Conservation (phyloP, 2,888 invertebrate species). For the Drosophila algonquin region DNA sequence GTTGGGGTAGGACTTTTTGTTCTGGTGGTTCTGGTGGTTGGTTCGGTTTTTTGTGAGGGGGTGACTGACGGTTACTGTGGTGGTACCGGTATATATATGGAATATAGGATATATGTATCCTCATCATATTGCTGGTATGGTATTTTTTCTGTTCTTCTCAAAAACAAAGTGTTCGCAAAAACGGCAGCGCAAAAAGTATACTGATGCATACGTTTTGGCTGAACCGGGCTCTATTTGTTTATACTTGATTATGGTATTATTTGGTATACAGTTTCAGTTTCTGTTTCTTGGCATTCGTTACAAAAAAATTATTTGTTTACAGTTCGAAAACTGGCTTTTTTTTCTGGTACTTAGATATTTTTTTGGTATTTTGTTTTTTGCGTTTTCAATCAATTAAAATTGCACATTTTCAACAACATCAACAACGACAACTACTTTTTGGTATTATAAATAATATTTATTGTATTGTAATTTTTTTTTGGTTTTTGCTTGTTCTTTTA, state of each 20-base stretch:
- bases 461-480: conserved; percentile 64
- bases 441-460: conserved; percentile 74
- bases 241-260: conserved; percentile 51
- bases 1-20: conserved; percentile 6
- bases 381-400: conserved; percentile 78
- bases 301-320: conserved; percentile 56
- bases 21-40: conserved; percentile 34
- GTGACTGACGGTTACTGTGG: conserved; percentile 25
- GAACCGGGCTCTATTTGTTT: conserved; percentile 47
- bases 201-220: conserved; percentile 53
- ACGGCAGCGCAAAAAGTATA: conserved; percentile 58
- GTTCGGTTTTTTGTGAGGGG: conserved; percentile 44
- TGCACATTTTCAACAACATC: conserved; percentile 83
- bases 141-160: conserved; percentile 38
- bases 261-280: conserved; percentile 57
- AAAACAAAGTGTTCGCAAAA: conserved; percentile 68
- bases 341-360: conserved; percentile 27
- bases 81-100: not conserved
- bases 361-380: conserved; percentile 46
- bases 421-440: conserved; percentile 83
- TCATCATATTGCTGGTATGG: conserved; percentile 21
- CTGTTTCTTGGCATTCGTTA: conserved; percentile 51
- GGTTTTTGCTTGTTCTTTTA: conserved; percentile 45
- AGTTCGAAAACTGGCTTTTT: conserved; percentile 35
- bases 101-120: not conserved